Evolutionary conservation across 2,797 vertebrate genomes (phyloP), one percentile per base, ranked within the genome.

Genomic region (Pelodytes ibericus): DNA sequence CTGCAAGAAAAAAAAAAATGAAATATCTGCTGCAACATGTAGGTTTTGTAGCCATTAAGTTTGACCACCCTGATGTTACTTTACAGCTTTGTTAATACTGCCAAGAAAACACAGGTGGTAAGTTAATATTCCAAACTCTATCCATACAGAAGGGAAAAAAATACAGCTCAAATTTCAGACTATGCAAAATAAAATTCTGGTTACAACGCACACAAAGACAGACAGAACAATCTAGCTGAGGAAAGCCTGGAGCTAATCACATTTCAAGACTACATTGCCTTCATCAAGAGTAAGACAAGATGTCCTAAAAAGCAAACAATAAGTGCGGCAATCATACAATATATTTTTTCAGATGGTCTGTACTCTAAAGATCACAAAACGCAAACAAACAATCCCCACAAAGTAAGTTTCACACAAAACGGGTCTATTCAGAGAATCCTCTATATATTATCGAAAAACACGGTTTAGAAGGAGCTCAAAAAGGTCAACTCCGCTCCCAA

Each of bases 221-320:
- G 57, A 80, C 67, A 80, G 67, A 63, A 41, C 44, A 58, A 67
- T 49, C 47, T 67, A 29, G 24, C 66, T 72, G 27, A 30, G 26
- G 8, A 29, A 66, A 24, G 80, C 51, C 76, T 75, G 64, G 65
- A 83, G 82, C 25, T 79, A 66, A 41, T 44, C 59, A 29, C 41
- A 44, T 1, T 9, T 39, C 24, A 72, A 71, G 70, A 56, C 73
- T 49, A 79, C 20, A 49, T 26, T 85, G 66, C 67, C 61, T 41
- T 33, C 73, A 51, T 71, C 66, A 72, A 59, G 80, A 81, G 71
- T 82, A 77, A 83, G 59, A 81, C 81, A 70, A 70, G 74, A 76
- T 49, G 66, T 57, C 58, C 62, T 71, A 49, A 51, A 76, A 70
- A 8, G 56, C 22, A 63, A 71, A 64, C 59, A 76, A 53, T 2